phyloP scores from a whole-genome alignment of 2,888 invertebrate species.

The Drosophila imparisetae region DNA sequence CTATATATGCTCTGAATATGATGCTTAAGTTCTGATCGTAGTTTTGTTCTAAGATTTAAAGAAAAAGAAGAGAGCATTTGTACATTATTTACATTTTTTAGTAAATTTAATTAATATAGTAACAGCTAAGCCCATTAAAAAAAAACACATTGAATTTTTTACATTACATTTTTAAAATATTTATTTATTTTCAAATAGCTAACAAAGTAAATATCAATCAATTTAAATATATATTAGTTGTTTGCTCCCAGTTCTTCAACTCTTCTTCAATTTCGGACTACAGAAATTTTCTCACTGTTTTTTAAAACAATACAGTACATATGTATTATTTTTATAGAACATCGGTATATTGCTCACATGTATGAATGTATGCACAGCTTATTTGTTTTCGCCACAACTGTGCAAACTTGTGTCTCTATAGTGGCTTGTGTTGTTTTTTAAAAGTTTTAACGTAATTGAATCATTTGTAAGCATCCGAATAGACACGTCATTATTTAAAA shows the following conservation, averaged over 20 bases:
- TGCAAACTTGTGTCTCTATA: constrained; percentile 30
- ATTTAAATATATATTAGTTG: not conserved
- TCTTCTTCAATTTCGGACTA: not conserved
- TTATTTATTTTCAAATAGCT: not conserved
- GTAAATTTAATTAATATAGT: not conserved
- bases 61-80: not conserved
- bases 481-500: constrained; percentile 31
- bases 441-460: not conserved
- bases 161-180: not conserved
- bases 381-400: constrained; percentile 51
- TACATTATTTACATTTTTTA: not conserved
- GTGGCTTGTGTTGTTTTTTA: not conserved
- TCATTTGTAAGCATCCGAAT: not conserved
- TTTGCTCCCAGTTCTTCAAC: not conserved
- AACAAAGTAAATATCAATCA: not conserved
- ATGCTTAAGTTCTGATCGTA: not conserved
- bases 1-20: not conserved
- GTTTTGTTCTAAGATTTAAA: not conserved
- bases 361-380: not conserved
- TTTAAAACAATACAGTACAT: not conserved
- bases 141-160: not conserved
- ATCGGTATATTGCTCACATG: not conserved
- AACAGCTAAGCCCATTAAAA: not conserved
- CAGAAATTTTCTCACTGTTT: not conserved
- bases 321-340: not conserved